Base-by-base conservation (phyloP, 2,888 invertebrate genomes). In the Melanotus villosus region DNA sequence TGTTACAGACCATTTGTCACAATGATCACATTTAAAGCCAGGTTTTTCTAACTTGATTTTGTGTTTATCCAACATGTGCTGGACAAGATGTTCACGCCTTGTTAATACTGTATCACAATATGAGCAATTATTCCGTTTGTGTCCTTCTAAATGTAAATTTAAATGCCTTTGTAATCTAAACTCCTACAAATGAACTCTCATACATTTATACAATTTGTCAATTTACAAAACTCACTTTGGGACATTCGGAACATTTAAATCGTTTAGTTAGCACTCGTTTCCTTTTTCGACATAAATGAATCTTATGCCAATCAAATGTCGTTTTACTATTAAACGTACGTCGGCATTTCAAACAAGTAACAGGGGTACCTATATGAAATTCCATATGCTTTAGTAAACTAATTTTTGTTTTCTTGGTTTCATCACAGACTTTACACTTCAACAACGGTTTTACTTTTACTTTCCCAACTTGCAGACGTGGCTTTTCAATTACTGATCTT, bases 91-190 rank as follows among this genome's bases (percentile, higher is more conserved):
- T 60, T 80, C 80, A 18, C 81, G 75, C 16, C 80, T 71, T 0
- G 84, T 82, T 63, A 84, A 80, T 57, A 81, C 81, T 23, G 79
- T 79, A 60, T 77, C 80, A 65, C 84, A 84, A 57, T 80, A 79
- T 2, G 79, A 75, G 47, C 84, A 84, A 65, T 83, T 82, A 65
- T 84, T 84, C 36, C 81, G 77, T 38, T 80, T 78, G 65, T 83
- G 84, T 1, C 83, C 83, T 68, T 82, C 80, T 65, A 82, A 65
- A 59, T 84, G 84, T 16, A 80, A 73, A 41, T 81, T 79, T 52
- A 82, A 78, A 45, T 82, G 81, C 34, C 81, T 77, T 72, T 82
- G 81, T 38, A 81, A 80, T 23, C 75, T 74, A 26, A 83, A 83
- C 45, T 78, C 80, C 83, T 76, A 26, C n/a, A 14, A 73, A 69